These are phyloP conservation scores for Sebastiscus tertius DNA, from an alignment of 2,797 vertebrate genomes.

Conservation along the genomic window DNA sequence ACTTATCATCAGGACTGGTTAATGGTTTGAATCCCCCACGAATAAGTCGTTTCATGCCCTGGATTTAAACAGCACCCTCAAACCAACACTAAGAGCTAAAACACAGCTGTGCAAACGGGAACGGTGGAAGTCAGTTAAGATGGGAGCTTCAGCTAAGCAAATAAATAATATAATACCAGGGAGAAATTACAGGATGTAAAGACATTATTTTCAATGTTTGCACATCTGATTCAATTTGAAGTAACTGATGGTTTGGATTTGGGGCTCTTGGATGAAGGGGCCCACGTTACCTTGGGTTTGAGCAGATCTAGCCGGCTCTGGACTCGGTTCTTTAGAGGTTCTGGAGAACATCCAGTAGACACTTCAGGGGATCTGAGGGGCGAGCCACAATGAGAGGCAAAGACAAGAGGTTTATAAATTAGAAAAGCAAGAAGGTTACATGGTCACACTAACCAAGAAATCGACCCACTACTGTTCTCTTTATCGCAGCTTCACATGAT, in stretches of 20 bases:
- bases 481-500: neutral
- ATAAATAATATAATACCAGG: constrained; percentile 77
- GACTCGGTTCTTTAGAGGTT: constrained; percentile 87
- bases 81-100: constrained; percentile 66
- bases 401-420: constrained; percentile 46
- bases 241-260: constrained; percentile 64
- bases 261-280: constrained; percentile 50
- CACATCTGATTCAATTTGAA: constrained; percentile 80
- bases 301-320: constrained; percentile 79
- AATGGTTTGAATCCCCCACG: constrained; percentile 51
- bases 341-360: constrained; percentile 82
- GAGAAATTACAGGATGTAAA: constrained; percentile 81
- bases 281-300: constrained; percentile 86
- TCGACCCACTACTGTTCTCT: neutral
- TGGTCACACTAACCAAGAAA: constrained; percentile 27
- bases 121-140: constrained; percentile 73
- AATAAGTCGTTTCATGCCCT: constrained; percentile 52
- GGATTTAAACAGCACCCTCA: constrained; percentile 54
- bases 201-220: constrained; percentile 79
- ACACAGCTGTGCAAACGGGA: constrained; percentile 78
- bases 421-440: constrained; percentile 33
- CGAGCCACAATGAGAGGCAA: constrained; percentile 28
- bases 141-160: constrained; percentile 74
- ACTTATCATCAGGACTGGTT: constrained; percentile 49
- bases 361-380: constrained; percentile 86